Evolutionary conservation across 37 sponge, comb jelly and placozoan species (phyloP).

Genomic region (Lycopodina hypogea): DNA sequence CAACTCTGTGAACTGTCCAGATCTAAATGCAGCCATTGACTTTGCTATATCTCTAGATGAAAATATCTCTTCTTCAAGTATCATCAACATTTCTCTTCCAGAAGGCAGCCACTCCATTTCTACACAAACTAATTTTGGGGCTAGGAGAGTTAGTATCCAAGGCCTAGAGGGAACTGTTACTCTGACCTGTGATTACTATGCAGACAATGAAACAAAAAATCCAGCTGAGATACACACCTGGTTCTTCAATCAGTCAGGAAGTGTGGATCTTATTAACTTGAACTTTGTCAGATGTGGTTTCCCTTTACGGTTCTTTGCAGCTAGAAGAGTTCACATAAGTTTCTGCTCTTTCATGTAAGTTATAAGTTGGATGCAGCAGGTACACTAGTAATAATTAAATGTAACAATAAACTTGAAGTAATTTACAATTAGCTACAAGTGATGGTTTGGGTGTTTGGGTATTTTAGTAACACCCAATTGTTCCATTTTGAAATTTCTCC

Average conservation of each 20-base stretch:
- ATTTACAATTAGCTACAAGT: no score
- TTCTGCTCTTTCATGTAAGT: conserved; percentile 42
- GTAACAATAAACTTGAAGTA: no score
- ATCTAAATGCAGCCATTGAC: neutral
- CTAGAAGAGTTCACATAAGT: conserved; percentile 5
- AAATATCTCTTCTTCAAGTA: neutral
- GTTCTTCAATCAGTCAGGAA: conserved; percentile 14
- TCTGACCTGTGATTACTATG: neutral
- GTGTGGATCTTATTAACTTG: conserved; percentile 2
- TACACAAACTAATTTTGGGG: neutral
- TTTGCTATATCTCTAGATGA: neutral
- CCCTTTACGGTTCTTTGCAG: conserved; percentile 33
- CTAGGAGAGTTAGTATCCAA: neutral
- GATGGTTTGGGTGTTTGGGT: no score
- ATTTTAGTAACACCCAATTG: no score
- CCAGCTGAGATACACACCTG: conserved; percentile 17
- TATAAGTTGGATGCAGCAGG: no score
- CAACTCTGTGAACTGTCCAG: neutral
- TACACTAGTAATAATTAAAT: no score
- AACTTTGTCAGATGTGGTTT: conserved; percentile 29
- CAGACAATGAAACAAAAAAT: neutral
- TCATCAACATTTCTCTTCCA: neutral
- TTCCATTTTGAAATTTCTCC: no score
- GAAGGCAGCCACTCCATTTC: neutral
- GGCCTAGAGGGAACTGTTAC: neutral